A percentile compares a stretch with the other conserved stretches of the same genome.
Evolutionary conservation across 2,888 invertebrate genomes (phyloP).

Genomic region (Eumacrocentrus americanus): DNA sequence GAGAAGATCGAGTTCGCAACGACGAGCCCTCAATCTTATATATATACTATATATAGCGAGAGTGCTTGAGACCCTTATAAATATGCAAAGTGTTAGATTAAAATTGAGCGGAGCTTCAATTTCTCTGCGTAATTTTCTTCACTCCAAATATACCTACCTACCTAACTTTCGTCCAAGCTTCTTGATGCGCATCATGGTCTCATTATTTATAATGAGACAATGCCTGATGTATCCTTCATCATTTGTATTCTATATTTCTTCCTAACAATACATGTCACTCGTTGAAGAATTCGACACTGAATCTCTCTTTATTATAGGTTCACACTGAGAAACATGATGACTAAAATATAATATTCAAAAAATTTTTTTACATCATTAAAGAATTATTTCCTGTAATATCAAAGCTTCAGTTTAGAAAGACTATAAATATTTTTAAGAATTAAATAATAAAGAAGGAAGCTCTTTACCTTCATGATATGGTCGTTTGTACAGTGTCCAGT

Average conservation of each 20-base stretch:
- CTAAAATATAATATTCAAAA: too few relatives aligned
- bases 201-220: conserved; percentile 18
- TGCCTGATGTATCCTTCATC: background rate
- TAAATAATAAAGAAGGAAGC: too few relatives aligned
- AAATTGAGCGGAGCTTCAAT: conserved; percentile 8
- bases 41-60: background rate
- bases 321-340: too few relatives aligned
- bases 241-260: background rate
- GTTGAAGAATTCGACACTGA: too few relatives aligned
- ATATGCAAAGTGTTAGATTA: conserved; percentile 11
- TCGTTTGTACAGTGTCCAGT: too few relatives aligned
- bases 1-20: background rate
- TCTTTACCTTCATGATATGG: too few relatives aligned
- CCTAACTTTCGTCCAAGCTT: background rate
- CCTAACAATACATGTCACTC: too few relatives aligned
- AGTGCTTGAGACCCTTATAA: conserved; percentile 4
- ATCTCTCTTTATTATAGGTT: too few relatives aligned
- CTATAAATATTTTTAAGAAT: too few relatives aligned
- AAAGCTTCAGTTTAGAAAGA: too few relatives aligned
- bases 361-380: too few relatives aligned
- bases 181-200: background rate
- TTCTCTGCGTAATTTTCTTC: background rate
- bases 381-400: too few relatives aligned
- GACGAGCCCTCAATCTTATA: background rate
- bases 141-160: background rate